Evolutionary conservation across 1,140 invertebrate genomes (phyloP).

Genomic region (Atta texana): DNA sequence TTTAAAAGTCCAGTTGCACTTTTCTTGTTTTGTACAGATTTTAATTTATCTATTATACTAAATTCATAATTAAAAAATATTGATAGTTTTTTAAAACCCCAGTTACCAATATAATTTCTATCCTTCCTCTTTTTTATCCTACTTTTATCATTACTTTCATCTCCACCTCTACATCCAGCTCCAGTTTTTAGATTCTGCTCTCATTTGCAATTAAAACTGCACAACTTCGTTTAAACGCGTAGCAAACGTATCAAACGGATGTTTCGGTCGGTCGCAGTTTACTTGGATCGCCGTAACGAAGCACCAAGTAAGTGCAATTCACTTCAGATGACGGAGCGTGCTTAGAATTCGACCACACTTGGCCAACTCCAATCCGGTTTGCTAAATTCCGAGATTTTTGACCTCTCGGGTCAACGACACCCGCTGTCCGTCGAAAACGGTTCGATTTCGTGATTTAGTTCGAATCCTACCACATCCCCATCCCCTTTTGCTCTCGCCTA

Average conservation of each 20-base stretch:
- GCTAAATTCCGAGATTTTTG: constrained; percentile 59
- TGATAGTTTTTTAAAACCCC: no score
- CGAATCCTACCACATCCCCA: constrained; percentile 36
- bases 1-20: no score
- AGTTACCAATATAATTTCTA: no score
- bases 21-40: no score
- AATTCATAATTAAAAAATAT: no score
- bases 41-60: no score
- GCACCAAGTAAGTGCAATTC: constrained; percentile 71
- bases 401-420: constrained; percentile 48
- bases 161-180: no score
- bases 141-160: no score
- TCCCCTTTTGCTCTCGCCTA: constrained; percentile 60
- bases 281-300: constrained; percentile 64
- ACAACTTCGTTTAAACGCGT: constrained; percentile 7
- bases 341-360: constrained; percentile 54
- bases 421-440: constrained; percentile 35
- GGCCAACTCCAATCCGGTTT: constrained; percentile 31
- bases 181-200: neutral
- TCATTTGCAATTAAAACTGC: constrained; percentile 30
- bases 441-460: constrained; percentile 51
- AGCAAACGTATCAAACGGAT: neutral
- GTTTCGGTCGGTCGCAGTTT: constrained; percentile 13
- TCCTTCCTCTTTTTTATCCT: no score
- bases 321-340: constrained; percentile 71